Evolutionary conservation across 2,888 invertebrate genomes (phyloP).

Genomic region (Heliconius cydno): DNA sequence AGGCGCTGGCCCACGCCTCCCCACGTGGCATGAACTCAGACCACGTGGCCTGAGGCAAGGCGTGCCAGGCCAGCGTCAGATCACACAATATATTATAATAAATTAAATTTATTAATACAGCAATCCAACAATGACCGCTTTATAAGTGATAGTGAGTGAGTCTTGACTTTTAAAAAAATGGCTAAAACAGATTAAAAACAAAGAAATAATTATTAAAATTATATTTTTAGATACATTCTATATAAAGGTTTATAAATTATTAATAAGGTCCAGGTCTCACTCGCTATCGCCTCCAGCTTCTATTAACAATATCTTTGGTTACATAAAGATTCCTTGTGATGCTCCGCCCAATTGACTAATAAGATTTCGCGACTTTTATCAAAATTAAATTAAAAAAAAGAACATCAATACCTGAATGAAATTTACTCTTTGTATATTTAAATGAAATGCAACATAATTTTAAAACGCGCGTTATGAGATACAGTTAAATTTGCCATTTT

Average conservation of each 20-base stretch:
- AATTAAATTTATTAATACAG: constrained; percentile 58
- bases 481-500: not conserved
- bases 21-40: not conserved
- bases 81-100: constrained; percentile 55
- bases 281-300: not conserved
- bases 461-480: not conserved
- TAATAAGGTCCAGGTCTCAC: not conserved
- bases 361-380: constrained; percentile 28
- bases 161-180: not conserved
- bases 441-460: not conserved
- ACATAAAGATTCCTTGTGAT: constrained; percentile 63
- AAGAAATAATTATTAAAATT: not conserved
- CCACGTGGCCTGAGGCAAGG: not conserved
- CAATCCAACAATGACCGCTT: constrained; percentile 56
- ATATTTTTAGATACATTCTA: not conserved
- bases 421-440: not conserved
- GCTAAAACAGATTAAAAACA: constrained; percentile 6
- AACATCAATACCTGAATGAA: not conserved
- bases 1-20: not conserved
- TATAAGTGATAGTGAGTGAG: not conserved
- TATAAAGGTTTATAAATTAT: not conserved
- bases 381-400: not conserved
- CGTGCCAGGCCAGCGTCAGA: not conserved
- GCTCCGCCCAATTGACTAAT: constrained; percentile 33
- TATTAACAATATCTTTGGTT: constrained; percentile 69